These are phyloP conservation scores for Oppia nitens DNA, from an alignment of 1,140 invertebrate genomes.

Conservation along the genomic window DNA sequence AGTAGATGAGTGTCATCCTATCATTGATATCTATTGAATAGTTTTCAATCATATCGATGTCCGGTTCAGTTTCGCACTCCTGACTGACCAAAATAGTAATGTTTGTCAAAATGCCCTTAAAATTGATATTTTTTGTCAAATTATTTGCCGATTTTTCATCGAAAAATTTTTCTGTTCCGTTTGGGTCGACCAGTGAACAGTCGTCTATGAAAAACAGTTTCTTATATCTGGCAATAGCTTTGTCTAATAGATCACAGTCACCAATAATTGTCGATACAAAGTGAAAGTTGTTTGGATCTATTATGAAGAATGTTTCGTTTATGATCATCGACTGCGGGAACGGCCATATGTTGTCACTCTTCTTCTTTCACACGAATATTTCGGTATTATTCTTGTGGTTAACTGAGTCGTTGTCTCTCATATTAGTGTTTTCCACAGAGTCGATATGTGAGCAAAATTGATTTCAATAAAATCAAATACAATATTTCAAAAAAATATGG, in stretches of 20 bases:
- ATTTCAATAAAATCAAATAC: constrained; percentile 30
- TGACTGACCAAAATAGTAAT: constrained; percentile 27
- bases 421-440: constrained; percentile 28
- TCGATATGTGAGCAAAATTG: constrained; percentile 31
- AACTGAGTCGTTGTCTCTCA: constrained; percentile 25
- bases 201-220: constrained; percentile 18
- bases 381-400: constrained; percentile 33
- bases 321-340: constrained; percentile 26
- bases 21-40: constrained; percentile 15
- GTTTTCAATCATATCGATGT: constrained; percentile 44
- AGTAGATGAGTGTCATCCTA: constrained; percentile 19
- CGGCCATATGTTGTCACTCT: constrained; percentile 28
- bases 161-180: background rate
- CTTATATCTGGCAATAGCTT: constrained; percentile 33
- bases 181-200: background rate
- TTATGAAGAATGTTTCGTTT: no score
- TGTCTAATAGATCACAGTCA: constrained; percentile 39
- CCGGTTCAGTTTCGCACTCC: constrained; percentile 39
- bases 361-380: constrained; percentile 29
- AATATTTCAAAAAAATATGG: constrained; percentile 30
- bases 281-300: constrained; percentile 21
- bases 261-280: constrained; percentile 16
- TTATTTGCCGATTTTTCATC: constrained; percentile 8
- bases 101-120: constrained; percentile 23
- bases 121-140: constrained; percentile 9